Base-by-base conservation (phyloP, 2,113 vertebrate genomes). In the Takifugu flavidus region DNA sequence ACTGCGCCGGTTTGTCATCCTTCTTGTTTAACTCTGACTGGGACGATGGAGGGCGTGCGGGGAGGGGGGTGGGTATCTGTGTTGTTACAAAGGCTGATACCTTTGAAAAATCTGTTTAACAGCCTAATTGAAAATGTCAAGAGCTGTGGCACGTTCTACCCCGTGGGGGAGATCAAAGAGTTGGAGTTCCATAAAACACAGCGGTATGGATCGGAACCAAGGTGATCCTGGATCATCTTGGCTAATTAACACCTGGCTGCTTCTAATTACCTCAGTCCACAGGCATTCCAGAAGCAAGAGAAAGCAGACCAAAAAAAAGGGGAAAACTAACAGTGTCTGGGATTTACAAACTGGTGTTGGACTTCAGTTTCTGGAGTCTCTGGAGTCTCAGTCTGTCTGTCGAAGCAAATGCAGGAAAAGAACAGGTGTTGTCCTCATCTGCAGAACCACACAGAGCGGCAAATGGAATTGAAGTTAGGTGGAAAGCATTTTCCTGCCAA, bases 91-190 rank as follows among this genome's bases (percentile, higher is more conserved):
- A 47, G n/a, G 4, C 15, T 13, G 4, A n/a, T n/a, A n/a, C 13
- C 13, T 47, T 72, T 72, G 71, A 59, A 67, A 81, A 72, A 82
- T 82, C 83, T 82, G 70, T 77, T 85, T 73, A 82, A 87, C 82
- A 75, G 81, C 68, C 82, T 85, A 82, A 89, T 86, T 87, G 84
- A 67, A 84, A 86, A 87, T 82, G 87, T 85, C 87, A 86, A 72
- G 74, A 70, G 75, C 74, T 53, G 82, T 81, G 68, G 76, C 39
- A 61, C 74, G 44, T 77, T 81, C 70, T 82, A 68, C 74, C 74
- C 84, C 81, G 68, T 73, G 75, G 79, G 80, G 73, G 27, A 75
- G 85, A 86, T 88, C 83, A 80, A 86, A 83, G 83, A 82, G 61
- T 53, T 52, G 66, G 45, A 82, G 72, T 64, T 83, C 74, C 59